Evolutionary conservation across 2,797 vertebrate species (phyloP), one percentile per base, ranked within the genome.

Genomic region (Centroberyx gerrardi): DNA sequence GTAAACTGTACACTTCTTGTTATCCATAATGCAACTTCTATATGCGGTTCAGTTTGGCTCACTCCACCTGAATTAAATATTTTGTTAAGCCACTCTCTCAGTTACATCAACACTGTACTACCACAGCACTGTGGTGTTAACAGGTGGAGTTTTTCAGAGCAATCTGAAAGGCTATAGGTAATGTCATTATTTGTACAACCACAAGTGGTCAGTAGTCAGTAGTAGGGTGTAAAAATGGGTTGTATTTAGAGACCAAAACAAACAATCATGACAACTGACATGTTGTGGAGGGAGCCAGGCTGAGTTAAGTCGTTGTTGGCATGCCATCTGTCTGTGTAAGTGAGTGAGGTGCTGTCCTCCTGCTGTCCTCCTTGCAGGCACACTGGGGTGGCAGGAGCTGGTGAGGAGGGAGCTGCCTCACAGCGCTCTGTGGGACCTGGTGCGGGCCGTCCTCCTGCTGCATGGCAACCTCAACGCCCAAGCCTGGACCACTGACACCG

Each of bases 321-420:
- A 36, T 36, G 33, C 33, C 3, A 40, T 12, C 38, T 40, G 10
- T 40, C 9, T 40, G 10, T 14, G 13, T 56, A 2, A 51, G 52
- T 28, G 17, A 54, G 4, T 29, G 17, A n/a, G 8, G 3, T 12
- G 29, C 29, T 70, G 36, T 82, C 33, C 33, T 71, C 46, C 42
- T 12, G 29, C 29, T 70, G 36, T 82, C 33, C 33, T 71, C 46
- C 42, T 5, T 74, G 55, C 92, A 99, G 97, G 96, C 36, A 88
- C 93, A 3, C 86, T 97, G 18, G 81, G 93, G 44, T 98, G 97
- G 97, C 93, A 94, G 88, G 94, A 95, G 76, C 92, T 97, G 94
- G 91, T 87, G 82, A 95, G 96, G 68, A 89, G 84, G 52, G 90
- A 90, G n/a, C 89, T 96, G 62, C 93, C 96, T 44, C 95, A 95